Base-by-base conservation (phyloP, 2,797 vertebrate species). In the Choloepus didactylus region DNA sequence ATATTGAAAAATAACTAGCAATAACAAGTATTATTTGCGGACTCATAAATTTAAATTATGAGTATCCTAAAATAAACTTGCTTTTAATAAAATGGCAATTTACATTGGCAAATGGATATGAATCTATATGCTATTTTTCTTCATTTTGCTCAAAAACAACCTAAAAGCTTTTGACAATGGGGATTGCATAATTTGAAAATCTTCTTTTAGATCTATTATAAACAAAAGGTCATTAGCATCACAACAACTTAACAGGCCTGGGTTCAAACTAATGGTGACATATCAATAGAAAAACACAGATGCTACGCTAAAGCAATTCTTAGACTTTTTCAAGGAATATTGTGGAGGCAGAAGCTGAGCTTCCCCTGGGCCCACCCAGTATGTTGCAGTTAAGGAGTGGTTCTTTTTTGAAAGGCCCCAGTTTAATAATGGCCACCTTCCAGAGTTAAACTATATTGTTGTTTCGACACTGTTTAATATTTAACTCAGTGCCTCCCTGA, bases 21-120 rank as follows among this genome's bases (percentile, higher is more conserved):
- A 46, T 95, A 95, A 80, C 81, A 96, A 95, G 88, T 95, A 84
- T 94, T 88, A 94, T 21, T 21, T 87, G 92, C 96, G 49, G 46
- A 87, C 80, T 38, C 38, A 59, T 51, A 92, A 72, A 96, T 96
- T 95, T 97, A 91, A 97, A 97, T 96, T 89, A 93, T 79, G 93
- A 92, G 89, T 73, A 12, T 46, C 49, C 82, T 87, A 49, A 59
- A 10, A 27, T 21, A 69, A 90, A 56, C 1, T 35, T 72, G 60
- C 77, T 56, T 95, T 96, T 96, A 90, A 96, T 85, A 96, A 97
- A 97, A 97, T 89, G 93, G 29, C 18, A 27, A 93, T 97, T 97
- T 94, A 72, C 21, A 8, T 62, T 44, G 60, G 35, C 51, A 77
- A 96, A 88, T 86, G 70, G 60, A 44, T 35, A 44, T 23, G 10